phyloP scores from a whole-genome alignment of 1,140 invertebrate genomes.

The Amphibalanus amphitrite region DNA sequence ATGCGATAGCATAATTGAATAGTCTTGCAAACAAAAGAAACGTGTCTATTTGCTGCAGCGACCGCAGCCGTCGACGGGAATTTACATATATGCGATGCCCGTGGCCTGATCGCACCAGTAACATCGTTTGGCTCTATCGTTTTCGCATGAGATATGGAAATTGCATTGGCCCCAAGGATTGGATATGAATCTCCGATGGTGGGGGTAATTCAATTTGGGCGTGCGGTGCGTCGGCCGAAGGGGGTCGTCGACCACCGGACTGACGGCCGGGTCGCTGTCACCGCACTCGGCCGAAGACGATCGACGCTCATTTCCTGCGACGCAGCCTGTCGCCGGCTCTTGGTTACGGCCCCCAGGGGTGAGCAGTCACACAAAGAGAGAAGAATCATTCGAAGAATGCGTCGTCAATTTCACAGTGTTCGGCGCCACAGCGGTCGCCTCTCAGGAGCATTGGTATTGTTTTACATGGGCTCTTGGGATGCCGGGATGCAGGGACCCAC shows the following conservation, averaged over 20 bases:
- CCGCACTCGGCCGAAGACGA: not conserved
- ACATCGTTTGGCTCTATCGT: not conserved
- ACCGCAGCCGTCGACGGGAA: not conserved
- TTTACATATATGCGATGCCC: not conserved
- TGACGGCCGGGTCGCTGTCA: not conserved
- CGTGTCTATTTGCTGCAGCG: not conserved
- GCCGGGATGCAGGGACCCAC: not conserved
- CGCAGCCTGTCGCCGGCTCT: too few species aligned
- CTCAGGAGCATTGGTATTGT: not conserved
- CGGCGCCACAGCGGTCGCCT: not conserved
- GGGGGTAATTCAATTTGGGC: not conserved
- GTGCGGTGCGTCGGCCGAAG: not conserved
- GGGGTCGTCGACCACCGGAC: not conserved
- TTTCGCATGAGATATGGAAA: not conserved
- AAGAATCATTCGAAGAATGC: too few species aligned
- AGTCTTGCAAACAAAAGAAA: not conserved
- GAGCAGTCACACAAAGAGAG: not conserved
- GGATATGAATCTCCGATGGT: not conserved
- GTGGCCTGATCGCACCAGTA: not conserved
- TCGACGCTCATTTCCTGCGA: not conserved
- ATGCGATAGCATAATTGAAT: not conserved
- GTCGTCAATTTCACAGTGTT: not conserved
- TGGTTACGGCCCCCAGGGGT: too few species aligned
- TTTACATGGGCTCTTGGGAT: too few species aligned
- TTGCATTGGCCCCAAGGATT: not conserved